Evolutionary conservation across 2,797 vertebrate species (phyloP), one percentile per base, ranked within the genome.

Genomic region (Limnodromus scolopaceus): DNA sequence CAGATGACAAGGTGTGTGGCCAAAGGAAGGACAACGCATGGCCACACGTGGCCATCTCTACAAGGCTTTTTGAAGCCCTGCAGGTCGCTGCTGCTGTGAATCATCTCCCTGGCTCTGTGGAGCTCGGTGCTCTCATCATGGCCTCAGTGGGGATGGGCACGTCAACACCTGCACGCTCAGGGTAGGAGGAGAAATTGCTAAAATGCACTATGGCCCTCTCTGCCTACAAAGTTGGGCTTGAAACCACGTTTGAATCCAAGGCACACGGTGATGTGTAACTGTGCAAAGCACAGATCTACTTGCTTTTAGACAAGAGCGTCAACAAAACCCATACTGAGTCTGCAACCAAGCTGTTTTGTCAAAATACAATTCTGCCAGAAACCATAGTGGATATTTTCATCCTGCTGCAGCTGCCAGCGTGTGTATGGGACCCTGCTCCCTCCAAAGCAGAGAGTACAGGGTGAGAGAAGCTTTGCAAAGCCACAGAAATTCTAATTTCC

Each of bases 331-430:
- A 5, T 6, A 22, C 0, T 7, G 7, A 23, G 77, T 27, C 53
- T 72, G 46, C 69, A 49, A 11, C 24, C 51, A 48, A 2, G 6
- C 55, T 60, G 22, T 32, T 82, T 49, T 58, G 51, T 70, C 68
- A 80, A 85, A 94, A 6, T 8, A 64, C 69, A 23, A 69, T 32
- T 58, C 60, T 82, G 69, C 49, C 87, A 86, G 63, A 84, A 95
- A 36, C 28, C 55, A 72, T 3, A 6, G 58, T 13, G 46, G 51
- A 17, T 54, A 25, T 36, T 66, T 69, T 66, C 45, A 41, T 36
- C 36, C 20, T 46, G 28, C 1, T 68, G 84, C 38, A 74, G 57
- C 60, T 16, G 4, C 25, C 66, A 70, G 4, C 1, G 14, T 30
- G 46, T 0, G 0, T 9, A 36, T 2, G 25, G 34, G 68, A 80